phyloP scores from a whole-genome alignment of 2,888 invertebrate species.

The Nyleta sp. region DNA sequence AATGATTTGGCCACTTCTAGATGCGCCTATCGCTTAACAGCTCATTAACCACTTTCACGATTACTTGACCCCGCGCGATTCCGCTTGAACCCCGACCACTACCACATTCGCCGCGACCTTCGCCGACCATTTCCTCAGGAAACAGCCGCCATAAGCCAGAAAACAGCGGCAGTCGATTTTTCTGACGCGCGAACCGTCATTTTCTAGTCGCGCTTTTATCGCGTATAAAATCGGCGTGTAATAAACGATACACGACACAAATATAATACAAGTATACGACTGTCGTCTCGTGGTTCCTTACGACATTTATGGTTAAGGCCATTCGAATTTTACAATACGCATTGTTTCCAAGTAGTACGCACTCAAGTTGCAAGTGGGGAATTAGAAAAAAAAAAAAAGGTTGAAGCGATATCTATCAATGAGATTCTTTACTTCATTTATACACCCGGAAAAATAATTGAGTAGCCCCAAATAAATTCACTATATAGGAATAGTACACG shows the following conservation, averaged over 20 bases:
- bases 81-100: slow-evolving; percentile 43
- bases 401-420: too few species aligned
- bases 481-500: too few species aligned
- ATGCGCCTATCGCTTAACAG: slow-evolving; percentile 71
- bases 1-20: slow-evolving; percentile 57
- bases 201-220: slow-evolving; percentile 15
- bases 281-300: slow-evolving; percentile 5
- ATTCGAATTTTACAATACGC: too few species aligned
- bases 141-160: slow-evolving; percentile 32
- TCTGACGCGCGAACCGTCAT: slow-evolving; percentile 1
- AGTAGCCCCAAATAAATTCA: too few species aligned
- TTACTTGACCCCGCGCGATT: slow-evolving; percentile 61
- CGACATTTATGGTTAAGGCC: too few species aligned
- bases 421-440: too few species aligned
- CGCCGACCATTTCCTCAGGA: slow-evolving; percentile 43
- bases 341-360: too few species aligned
- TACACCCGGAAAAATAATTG: too few species aligned
- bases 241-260: slow-evolving; percentile 19
- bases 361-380: too few species aligned
- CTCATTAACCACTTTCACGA: slow-evolving; percentile 72
- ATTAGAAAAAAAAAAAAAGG: too few species aligned
- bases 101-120: slow-evolving; percentile 40
- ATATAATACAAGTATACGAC: slow-evolving; percentile 16
- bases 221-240: slow-evolving; percentile 15
- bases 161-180: slow-evolving; percentile 12